Conservation (phyloP, 1,140 invertebrate species). For the Onthophagus taurus region DNA sequence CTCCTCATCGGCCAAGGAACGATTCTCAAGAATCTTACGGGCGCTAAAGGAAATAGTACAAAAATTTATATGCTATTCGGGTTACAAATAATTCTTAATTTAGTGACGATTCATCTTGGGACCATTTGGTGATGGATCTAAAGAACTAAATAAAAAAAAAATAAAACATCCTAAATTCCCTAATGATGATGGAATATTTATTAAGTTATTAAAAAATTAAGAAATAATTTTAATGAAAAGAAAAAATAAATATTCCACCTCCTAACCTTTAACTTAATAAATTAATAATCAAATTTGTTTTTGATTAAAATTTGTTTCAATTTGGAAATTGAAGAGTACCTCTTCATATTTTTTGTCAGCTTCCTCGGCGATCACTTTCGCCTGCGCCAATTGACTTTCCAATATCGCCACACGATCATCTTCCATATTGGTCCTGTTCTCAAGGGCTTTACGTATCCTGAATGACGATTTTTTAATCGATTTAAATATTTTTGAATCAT, state of each 20-base stretch:
- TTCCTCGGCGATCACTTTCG: conserved; percentile 96
- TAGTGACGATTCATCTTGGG: no score
- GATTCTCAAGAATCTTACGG: conserved; percentile 99
- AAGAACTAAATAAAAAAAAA: not conserved
- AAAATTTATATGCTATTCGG: conserved; percentile 9
- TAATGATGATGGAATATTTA: no score
- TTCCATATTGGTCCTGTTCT: conserved; percentile 98
- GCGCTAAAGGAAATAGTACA: conserved; percentile 54
- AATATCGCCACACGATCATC: conserved; percentile 91
- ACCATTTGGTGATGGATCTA: not conserved
- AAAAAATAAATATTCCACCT: no score
- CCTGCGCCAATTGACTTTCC: conserved; percentile 91
- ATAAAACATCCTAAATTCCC: no score
- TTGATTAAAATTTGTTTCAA: no score
- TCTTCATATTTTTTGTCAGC: conserved; percentile 99
- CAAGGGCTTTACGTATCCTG: conserved; percentile 97
- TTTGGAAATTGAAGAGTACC: no score
- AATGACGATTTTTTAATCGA: not conserved
- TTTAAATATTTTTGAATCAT: not conserved
- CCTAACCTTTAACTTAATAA: no score
- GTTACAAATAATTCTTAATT: no score
- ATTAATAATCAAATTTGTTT: no score
- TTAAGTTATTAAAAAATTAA: no score
- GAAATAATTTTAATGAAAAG: no score
- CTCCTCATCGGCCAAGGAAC: conserved; percentile 98